Conservation (phyloP, 2,888 invertebrate genomes). For the Drosophila borealis region DNA sequence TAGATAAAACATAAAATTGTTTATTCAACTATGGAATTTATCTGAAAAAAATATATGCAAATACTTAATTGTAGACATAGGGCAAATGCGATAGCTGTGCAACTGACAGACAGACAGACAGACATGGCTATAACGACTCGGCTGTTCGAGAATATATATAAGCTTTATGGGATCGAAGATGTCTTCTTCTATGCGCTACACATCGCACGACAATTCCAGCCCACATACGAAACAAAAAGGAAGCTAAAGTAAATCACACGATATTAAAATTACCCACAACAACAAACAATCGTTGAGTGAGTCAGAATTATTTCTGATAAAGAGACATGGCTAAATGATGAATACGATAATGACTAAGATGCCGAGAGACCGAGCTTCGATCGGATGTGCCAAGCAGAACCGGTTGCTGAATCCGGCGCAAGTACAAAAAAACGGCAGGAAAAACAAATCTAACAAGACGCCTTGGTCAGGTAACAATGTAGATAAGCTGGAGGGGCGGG, state of each 20-base stretch:
- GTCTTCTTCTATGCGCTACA: too few species aligned
- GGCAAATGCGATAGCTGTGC: too few species aligned
- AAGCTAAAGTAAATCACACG: neutral
- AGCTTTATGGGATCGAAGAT: too few species aligned
- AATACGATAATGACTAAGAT: slow-evolving; percentile 47
- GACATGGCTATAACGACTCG: too few species aligned
- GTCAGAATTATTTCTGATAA: slow-evolving; percentile 35
- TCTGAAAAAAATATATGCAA: too few species aligned
- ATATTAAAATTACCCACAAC: neutral
- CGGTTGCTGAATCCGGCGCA: slow-evolving; percentile 48
- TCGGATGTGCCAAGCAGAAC: slow-evolving; percentile 21
- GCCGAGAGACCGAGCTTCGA: slow-evolving; percentile 7
- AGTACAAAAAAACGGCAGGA: slow-evolving; percentile 8
- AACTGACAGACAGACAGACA: too few species aligned
- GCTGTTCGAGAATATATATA: too few species aligned
- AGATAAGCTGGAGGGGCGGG: neutral
- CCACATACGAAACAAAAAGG: neutral
- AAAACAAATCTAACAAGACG: slow-evolving; percentile 22
- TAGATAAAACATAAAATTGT: neutral
- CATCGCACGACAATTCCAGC: too few species aligned
- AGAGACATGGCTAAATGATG: slow-evolving; percentile 25
- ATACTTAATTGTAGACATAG: too few species aligned
- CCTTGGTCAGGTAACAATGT: slow-evolving; percentile 1
- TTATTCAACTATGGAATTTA: neutral
- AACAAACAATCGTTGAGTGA: slow-evolving; percentile 23